phyloP scores from a whole-genome alignment of 2,797 vertebrate species.

The Tragelaphus oryx region DNA sequence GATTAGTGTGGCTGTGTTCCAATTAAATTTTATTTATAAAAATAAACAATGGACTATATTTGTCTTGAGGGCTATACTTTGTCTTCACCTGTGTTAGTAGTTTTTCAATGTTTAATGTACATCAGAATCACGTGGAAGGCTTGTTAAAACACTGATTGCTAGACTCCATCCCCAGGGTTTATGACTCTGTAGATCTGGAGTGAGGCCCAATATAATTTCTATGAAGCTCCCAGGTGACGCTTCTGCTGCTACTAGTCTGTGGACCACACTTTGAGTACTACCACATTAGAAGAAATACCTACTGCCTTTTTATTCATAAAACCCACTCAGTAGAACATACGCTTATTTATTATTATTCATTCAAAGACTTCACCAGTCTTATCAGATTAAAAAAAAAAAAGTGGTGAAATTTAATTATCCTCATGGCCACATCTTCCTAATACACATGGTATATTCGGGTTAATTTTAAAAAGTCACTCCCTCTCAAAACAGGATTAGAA shows the following conservation, averaged over 20 bases:
- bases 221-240: not conserved
- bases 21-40: too few relatives aligned
- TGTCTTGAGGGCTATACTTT: not conserved
- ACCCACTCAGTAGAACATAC: not conserved
- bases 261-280: not conserved
- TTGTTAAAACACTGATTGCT: not conserved
- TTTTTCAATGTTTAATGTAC: not conserved
- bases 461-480: not conserved
- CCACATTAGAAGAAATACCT: not conserved
- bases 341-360: not conserved
- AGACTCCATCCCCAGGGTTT: not conserved
- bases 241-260: not conserved
- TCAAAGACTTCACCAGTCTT: not conserved
- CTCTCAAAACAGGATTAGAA: not conserved
- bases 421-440: not conserved
- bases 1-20: too few relatives aligned
- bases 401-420: not conserved
- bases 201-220: not conserved
- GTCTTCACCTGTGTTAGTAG: not conserved
- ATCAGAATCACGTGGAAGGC: not conserved
- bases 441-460: not conserved
- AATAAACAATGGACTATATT: too few relatives aligned
- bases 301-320: conserved; percentile 1
- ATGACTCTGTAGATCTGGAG: not conserved
- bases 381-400: not conserved